phyloP scores from a whole-genome alignment of 2,113 vertebrate species.

The Poeciliopsis turrubarensis region DNA sequence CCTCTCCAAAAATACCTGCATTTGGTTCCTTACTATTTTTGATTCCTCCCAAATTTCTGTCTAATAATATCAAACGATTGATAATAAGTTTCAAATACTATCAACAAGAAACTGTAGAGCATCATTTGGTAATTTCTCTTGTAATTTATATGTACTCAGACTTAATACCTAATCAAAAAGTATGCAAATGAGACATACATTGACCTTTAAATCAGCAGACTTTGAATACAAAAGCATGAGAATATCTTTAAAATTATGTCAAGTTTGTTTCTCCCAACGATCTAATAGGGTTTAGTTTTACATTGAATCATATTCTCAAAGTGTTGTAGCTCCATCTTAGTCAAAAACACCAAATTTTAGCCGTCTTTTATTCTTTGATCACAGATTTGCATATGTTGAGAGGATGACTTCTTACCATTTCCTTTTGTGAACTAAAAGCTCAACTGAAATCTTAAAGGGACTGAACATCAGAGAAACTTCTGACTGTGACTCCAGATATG shows the following conservation, averaged over 20 bases:
- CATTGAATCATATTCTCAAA: background rate
- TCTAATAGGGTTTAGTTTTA: background rate
- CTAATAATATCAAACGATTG: background rate
- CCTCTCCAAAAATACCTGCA: background rate
- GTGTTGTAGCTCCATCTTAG: background rate
- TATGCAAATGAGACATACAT: background rate
- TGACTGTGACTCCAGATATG: slow-evolving; percentile 32
- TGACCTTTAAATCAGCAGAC: background rate
- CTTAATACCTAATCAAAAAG: no score
- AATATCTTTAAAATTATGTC: background rate
- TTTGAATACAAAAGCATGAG: background rate
- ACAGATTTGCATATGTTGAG: background rate
- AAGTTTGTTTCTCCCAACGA: background rate
- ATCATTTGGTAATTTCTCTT: no score
- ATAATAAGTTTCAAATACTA: no score
- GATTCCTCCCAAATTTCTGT: background rate
- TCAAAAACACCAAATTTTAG: background rate
- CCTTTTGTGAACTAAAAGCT: slow-evolving; percentile 21
- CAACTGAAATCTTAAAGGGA: slow-evolving; percentile 14
- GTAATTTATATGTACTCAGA: no score
- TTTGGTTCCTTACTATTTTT: background rate
- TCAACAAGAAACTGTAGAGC: no score
- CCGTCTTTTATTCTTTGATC: slow-evolving; percentile 1
- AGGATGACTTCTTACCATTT: background rate
- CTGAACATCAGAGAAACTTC: slow-evolving; percentile 42